Base-by-base conservation (phyloP, 2,797 vertebrate genomes). In the Halcyon chelicuti region DNA sequence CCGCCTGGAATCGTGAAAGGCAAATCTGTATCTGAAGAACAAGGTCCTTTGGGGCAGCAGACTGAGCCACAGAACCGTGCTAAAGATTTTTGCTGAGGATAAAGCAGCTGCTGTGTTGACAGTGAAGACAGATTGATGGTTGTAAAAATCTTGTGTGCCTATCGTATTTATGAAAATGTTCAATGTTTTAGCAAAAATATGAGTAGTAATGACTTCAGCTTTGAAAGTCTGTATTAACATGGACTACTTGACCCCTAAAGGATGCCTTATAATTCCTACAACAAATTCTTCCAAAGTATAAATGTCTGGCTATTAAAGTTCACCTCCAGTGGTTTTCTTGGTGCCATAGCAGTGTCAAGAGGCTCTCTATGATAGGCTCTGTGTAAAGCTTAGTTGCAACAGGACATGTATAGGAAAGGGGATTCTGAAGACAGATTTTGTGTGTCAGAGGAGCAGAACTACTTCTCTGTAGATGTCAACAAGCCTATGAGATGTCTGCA, bases 131-230 rank as follows among this genome's bases (percentile, higher is more conserved):
- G 86, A 72, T 61, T 54, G 65, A 55, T 92, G 77, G 93, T 93
- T 86, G 70, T 95, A 68, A 91, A 88, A 96, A 67, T 82, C 86
- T 62, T 93, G 65, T 94, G 94, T 95, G 95, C 89, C 88, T 93
- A 70, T 84, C 2, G 4, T 93, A 82, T 94, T 94, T 82, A 90
- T 91, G 81, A 55, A 78, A 46, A 75, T 84, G 57, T 81, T 95
- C 14, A 77, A 31, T 91, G 67, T 92, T 65, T 82, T 83, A 81
- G 85, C 51, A 87, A 85, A 93, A 86, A 73, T 37, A 47, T 26
- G 57, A 91, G 23, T 79, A 96, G 81, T 55, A 88, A 61, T 1
- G 14, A 92, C 58, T 91, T 93, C 61, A 91, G 52, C 82, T 93
- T 91, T 93, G 72, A 86, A 84, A 88, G 49, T 67, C 40, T 88